Conservation (phyloP, 2,113 vertebrate genomes). For the Bubalus kerabau region DNA sequence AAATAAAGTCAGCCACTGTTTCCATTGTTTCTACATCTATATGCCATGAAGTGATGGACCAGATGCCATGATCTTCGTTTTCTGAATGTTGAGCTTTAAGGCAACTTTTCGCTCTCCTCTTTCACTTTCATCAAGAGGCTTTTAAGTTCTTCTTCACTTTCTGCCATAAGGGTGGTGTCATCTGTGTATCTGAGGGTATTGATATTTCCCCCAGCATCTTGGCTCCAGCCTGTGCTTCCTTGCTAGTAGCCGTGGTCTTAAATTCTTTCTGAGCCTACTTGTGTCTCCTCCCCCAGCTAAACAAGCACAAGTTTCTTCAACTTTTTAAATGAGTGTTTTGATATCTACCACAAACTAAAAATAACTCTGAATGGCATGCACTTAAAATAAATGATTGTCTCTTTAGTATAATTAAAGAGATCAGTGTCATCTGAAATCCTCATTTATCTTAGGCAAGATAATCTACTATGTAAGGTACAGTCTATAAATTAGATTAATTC, state of each 20-base stretch:
- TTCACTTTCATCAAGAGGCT: background rate
- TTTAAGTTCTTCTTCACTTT: background rate
- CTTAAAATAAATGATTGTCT: conserved; percentile 75
- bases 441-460: conserved; percentile 70
- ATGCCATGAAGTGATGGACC: background rate
- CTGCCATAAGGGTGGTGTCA: background rate
- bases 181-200: background rate
- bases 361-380: conserved; percentile 72
- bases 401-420: conserved; percentile 73
- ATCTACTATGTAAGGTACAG: conserved; percentile 59
- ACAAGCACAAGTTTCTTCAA: conserved; percentile 66
- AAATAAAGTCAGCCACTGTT: background rate
- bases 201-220: rapidly evolving
- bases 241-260: conserved; percentile 66
- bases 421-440: conserved; percentile 61
- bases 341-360: conserved; percentile 76
- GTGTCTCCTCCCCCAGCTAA: conserved; percentile 68
- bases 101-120: too few relatives aligned
- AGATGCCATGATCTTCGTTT: background rate
- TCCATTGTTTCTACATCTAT: background rate
- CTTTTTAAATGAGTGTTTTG: conserved; percentile 77
- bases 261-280: conserved; percentile 61
- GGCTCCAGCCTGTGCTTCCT: background rate
- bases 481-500: conserved; percentile 67
- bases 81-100: background rate